phyloP scores from a whole-genome alignment of 2,113 vertebrate species.

The Cheilinus undulatus region DNA sequence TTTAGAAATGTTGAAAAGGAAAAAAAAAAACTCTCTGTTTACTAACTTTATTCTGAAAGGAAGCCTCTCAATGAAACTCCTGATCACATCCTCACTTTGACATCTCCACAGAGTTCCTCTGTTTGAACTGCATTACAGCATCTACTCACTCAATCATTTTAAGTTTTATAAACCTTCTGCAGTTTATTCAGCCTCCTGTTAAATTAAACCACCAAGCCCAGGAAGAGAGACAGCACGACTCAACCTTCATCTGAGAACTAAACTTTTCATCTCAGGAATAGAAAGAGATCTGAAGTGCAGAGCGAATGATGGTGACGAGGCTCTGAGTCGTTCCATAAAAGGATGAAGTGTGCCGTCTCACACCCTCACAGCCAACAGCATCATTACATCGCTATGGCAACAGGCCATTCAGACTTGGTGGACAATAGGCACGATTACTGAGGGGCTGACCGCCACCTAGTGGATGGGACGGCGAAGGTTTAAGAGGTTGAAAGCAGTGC shows the following conservation, averaged over 20 bases:
- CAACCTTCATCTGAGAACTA: slow-evolving; percentile 24
- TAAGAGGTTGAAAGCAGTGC: neutral
- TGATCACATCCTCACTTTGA: slow-evolving; percentile 1
- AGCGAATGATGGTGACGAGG: slow-evolving; percentile 30
- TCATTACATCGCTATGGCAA: slow-evolving; percentile 75
- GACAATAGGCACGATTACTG: slow-evolving; percentile 7
- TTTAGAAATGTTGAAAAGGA: slow-evolving; percentile 2
- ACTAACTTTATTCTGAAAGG: too few relatives aligned
- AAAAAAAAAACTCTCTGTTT: neutral
- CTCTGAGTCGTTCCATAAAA: slow-evolving; percentile 62
- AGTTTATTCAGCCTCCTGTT: slow-evolving; percentile 29
- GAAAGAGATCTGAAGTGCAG: slow-evolving; percentile 35
- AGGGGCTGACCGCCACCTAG: slow-evolving; percentile 67
- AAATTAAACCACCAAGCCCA: slow-evolving; percentile 27
- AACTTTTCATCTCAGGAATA: slow-evolving; percentile 45
- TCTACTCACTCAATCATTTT: neutral
- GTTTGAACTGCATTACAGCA: neutral
- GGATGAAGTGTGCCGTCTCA: slow-evolving; percentile 41
- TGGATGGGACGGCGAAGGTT: slow-evolving; percentile 33
- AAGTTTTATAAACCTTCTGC: slow-evolving; percentile 21
- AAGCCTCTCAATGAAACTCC: too few relatives aligned
- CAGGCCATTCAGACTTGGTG: slow-evolving; percentile 29
- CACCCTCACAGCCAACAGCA: slow-evolving; percentile 51
- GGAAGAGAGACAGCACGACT: slow-evolving; percentile 1
- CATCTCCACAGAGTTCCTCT: slow-evolving; percentile 3